These are phyloP conservation scores for Tridacna gigas DNA, from an alignment of 2,888 invertebrate genomes.

Conservation along the genomic window DNA sequence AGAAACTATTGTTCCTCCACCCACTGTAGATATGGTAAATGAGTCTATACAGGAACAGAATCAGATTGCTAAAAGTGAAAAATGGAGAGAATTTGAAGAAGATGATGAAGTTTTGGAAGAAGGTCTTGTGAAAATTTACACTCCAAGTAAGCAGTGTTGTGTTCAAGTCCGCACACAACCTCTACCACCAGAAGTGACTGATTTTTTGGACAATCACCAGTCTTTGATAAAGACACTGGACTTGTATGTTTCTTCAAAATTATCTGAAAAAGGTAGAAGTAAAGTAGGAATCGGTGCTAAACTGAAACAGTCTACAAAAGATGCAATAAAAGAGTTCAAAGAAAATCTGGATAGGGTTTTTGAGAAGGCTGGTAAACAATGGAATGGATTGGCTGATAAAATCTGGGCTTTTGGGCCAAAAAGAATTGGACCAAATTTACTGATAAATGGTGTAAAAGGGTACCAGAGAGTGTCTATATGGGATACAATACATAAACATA, in stretches of 20 bases:
- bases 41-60: constrained; percentile 90
- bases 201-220: constrained; percentile 90
- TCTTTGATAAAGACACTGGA: constrained; percentile 90
- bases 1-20: constrained; percentile 95
- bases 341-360: constrained; percentile 88
- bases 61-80: constrained; percentile 56
- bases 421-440: constrained; percentile 94
- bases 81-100: constrained; percentile 72
- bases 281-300: constrained; percentile 46
- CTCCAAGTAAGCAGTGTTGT: constrained; percentile 90
- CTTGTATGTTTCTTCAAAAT: constrained; percentile 76
- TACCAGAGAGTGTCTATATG: constrained; percentile 87
- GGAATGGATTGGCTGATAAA: constrained; percentile 85
- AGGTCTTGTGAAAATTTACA: constrained; percentile 86
- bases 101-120: constrained; percentile 72
- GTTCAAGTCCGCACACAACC: constrained; percentile 92
- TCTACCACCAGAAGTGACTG: constrained; percentile 90
- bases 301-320: constrained; percentile 69
- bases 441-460: constrained; percentile 92
- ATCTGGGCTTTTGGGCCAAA: constrained; percentile 97
- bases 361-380: constrained; percentile 87
- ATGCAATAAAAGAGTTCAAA: constrained; percentile 85
- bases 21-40: constrained; percentile 93
- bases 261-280: constrained; percentile 43
- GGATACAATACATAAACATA: constrained; percentile 64